phyloP scores from a whole-genome alignment of 2,797 vertebrate genomes.

The Pangasius sanitwongsei region DNA sequence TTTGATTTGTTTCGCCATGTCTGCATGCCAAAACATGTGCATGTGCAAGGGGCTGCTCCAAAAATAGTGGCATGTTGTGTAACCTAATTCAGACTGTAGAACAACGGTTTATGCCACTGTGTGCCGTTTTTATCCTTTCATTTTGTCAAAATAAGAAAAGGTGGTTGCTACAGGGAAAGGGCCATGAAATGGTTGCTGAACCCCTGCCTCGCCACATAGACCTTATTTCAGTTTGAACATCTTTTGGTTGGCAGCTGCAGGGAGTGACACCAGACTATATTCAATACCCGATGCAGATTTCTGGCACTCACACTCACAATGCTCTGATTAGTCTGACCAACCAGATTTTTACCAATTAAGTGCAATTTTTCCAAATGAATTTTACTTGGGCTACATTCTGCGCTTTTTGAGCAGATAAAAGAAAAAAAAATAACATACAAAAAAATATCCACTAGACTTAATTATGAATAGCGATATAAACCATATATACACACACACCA shows the following conservation, averaged over 20 bases:
- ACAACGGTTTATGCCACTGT: not conserved
- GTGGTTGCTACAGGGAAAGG: not conserved
- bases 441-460: not conserved
- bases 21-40: not conserved
- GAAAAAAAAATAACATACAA: not conserved
- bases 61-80: not conserved
- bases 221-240: not conserved
- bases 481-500: no score
- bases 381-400: not conserved
- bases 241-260: not conserved
- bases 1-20: not conserved
- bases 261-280: not conserved
- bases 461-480: not conserved
- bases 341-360: no score
- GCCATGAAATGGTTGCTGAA: constrained; percentile 1
- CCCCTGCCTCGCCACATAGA: not conserved
- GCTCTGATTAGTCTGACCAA: not conserved
- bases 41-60: not conserved
- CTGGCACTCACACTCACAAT: not conserved
- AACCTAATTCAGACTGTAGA: constrained; percentile 7
- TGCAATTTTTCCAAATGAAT: not conserved
- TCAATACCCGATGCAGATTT: not conserved
- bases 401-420: not conserved
- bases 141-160: not conserved
- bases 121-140: not conserved